These are phyloP conservation scores for Thunnus maccoyii DNA, from an alignment of 2,113 vertebrate species.

Conservation along the genomic window DNA sequence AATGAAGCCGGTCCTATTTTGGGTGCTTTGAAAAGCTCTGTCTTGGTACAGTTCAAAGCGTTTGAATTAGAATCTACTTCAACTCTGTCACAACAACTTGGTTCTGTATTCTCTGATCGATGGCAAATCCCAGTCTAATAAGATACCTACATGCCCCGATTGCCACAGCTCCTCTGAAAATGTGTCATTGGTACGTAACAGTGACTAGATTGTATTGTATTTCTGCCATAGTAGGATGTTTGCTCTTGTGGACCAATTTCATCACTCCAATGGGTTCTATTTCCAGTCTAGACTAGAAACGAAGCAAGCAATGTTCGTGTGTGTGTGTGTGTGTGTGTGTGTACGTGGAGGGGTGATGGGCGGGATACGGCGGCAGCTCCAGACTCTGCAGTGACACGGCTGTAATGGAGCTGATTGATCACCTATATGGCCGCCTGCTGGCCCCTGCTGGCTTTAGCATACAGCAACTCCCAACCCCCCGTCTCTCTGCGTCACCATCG, in stretches of 20 bases:
- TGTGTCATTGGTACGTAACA: conserved; percentile 12
- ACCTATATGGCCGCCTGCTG: conserved; percentile 78
- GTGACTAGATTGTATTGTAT: not conserved
- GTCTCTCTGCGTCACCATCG: conserved; percentile 62
- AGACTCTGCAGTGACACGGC: conserved; percentile 79
- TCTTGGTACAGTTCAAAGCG: conserved; percentile 47
- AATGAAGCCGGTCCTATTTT: conserved; percentile 57
- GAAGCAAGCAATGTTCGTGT: conserved; percentile 30
- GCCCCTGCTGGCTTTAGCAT: conserved; percentile 69
- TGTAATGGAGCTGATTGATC: conserved; percentile 86
- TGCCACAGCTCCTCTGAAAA: conserved; percentile 6
- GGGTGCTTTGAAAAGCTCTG: conserved; percentile 53
- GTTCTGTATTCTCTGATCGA: conserved; percentile 24
- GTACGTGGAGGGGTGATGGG: conserved; percentile 62
- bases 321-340: conserved; percentile 27
- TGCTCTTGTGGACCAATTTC: conserved; percentile 31
- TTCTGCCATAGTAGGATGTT: conserved; percentile 10
- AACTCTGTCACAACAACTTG: conserved; percentile 52
- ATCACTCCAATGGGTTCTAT: conserved; percentile 26
- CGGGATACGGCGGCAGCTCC: conserved; percentile 66
- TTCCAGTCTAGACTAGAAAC: conserved; percentile 64
- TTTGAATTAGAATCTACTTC: conserved; percentile 41
- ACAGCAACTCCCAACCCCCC: conserved; percentile 62
- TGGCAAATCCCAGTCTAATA: conserved; percentile 30
- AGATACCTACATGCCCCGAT: conserved; percentile 3